Percentiles rank a stretch among this genome's conserved stretches.
Evolutionary conservation across 2,888 invertebrate species (phyloP).

Genomic region (Hedya salicella): DNA sequence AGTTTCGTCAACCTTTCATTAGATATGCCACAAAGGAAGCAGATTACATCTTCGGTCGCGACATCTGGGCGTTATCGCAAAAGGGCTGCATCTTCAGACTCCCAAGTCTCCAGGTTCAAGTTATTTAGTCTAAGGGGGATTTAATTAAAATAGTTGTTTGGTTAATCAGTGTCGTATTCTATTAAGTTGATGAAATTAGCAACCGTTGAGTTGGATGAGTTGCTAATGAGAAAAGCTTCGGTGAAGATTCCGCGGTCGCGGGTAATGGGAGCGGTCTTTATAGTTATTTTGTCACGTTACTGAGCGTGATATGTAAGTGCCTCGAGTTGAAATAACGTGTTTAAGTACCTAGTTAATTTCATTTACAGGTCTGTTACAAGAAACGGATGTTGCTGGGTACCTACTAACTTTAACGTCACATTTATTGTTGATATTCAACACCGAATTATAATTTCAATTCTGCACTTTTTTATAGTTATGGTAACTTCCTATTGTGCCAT

Average conservation of each 20-base stretch:
- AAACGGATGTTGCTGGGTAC: too few relatives aligned
- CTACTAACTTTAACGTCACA: too few relatives aligned
- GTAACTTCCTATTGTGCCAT: too few relatives aligned
- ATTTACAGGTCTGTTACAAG: not conserved
- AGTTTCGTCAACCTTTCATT: slow-evolving; percentile 82
- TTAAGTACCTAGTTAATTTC: not conserved
- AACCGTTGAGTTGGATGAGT: slow-evolving; percentile 30
- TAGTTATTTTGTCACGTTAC: not conserved
- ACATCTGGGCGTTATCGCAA: slow-evolving; percentile 81
- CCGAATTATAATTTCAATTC: too few relatives aligned
- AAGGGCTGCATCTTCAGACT: slow-evolving; percentile 75
- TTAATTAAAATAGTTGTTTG: slow-evolving; percentile 43
- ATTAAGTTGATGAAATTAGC: slow-evolving; percentile 41
- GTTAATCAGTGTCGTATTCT: slow-evolving; percentile 40
- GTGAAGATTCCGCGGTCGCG: slow-evolving; percentile 22
- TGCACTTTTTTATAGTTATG: too few relatives aligned
- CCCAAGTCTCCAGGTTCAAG: slow-evolving; percentile 45
- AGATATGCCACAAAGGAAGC: slow-evolving; percentile 76
- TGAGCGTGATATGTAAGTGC: not conserved
- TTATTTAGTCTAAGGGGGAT: slow-evolving; percentile 36
- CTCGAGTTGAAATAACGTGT: not conserved
- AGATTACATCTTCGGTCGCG: slow-evolving; percentile 75
- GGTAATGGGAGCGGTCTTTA: slow-evolving; percentile 24
- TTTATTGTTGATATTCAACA: too few relatives aligned
- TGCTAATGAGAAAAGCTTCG: slow-evolving; percentile 33